Conservation (phyloP, 53 echinoderm and acorn worm genomes). For the Patiria pectinifera region DNA sequence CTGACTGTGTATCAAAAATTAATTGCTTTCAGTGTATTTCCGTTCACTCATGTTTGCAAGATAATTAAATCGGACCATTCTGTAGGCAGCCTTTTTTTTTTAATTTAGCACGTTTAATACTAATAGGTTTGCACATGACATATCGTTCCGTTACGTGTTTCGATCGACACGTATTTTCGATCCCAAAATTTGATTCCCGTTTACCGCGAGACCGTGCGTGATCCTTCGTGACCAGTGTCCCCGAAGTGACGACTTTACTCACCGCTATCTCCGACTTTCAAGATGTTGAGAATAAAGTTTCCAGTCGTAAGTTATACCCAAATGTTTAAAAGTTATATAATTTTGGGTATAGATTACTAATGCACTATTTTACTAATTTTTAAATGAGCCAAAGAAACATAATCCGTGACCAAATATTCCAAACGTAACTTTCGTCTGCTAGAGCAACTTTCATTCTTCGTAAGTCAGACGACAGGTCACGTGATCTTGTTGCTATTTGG, state of each 20-base stretch:
- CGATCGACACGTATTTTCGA: slow-evolving; percentile 7
- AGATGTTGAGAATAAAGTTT: slow-evolving; percentile 18
- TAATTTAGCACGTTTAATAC: no score
- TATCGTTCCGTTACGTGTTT: no score
- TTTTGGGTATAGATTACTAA: neutral
- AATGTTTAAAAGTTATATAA: no score
- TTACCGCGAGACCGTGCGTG: neutral
- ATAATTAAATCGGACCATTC: no score
- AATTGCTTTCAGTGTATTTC: no score
- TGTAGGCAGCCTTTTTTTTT: no score
- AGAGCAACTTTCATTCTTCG: neutral
- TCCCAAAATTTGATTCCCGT: neutral
- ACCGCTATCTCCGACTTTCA: slow-evolving; percentile 24
- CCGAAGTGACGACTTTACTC: neutral
- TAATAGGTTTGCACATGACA: no score
- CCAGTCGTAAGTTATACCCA: slow-evolving; percentile 6
- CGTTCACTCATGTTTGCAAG: no score
- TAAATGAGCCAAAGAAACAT: neutral
- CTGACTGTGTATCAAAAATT: no score
- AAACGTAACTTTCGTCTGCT: neutral
- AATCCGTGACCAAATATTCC: slow-evolving; percentile 4
- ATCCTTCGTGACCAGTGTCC: neutral
- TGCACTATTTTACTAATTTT: slow-evolving; percentile 2
- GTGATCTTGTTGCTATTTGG: no score
- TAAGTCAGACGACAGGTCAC: no score